Conservation (phyloP, 2,797 vertebrate species). For the Chiroxiphia lanceolata region DNA sequence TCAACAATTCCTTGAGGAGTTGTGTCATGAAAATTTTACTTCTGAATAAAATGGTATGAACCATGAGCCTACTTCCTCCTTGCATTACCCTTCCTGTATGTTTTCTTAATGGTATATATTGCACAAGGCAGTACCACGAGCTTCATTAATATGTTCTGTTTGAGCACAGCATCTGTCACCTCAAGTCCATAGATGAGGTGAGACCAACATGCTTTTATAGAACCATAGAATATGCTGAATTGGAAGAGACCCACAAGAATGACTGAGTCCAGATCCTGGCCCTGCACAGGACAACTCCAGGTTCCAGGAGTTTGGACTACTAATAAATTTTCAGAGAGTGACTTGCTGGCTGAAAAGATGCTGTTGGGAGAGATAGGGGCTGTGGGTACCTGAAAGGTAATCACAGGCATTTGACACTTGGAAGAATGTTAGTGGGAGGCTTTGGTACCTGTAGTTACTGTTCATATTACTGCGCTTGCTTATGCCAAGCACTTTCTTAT, state of each 20-base stretch:
- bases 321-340: background rate
- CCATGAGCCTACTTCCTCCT: background rate
- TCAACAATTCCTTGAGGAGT: background rate
- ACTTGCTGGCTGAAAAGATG: background rate
- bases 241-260: background rate
- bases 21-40: background rate
- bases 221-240: too few relatives aligned
- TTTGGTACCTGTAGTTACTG: background rate
- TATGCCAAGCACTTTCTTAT: constrained; percentile 10
- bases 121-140: background rate
- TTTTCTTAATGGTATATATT: background rate
- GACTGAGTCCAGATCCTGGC: background rate
- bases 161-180: background rate
- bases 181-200: background rate
- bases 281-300: background rate
- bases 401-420: background rate
- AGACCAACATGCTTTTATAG: background rate
- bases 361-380: background rate
- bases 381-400: background rate
- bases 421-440: background rate
- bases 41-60: background rate
- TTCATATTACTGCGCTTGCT: background rate
- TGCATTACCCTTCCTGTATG: background rate
- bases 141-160: background rate
- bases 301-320: background rate